Conservation (phyloP, 2,888 invertebrate genomes). For the Temnothorax unifasciatus region DNA sequence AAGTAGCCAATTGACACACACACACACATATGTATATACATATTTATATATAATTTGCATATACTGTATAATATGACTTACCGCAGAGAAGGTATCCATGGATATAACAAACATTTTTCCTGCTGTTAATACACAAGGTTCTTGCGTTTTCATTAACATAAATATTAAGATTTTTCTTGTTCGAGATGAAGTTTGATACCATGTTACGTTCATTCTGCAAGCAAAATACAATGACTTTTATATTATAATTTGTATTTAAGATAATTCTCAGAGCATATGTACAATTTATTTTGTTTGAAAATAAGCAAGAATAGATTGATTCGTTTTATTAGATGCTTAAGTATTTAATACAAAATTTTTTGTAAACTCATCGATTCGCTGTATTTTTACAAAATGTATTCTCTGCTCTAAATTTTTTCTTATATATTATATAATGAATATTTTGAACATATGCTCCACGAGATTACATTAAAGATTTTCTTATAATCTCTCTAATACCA, state of each 20-base stretch:
- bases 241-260: too few relatives aligned
- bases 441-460: background rate
- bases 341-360: background rate
- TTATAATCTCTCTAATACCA: background rate
- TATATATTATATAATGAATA: background rate
- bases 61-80: slow-evolving; percentile 8
- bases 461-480: background rate
- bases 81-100: slow-evolving; percentile 56
- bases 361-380: background rate
- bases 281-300: slow-evolving; percentile 7
- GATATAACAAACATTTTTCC: slow-evolving; percentile 62
- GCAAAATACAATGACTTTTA: background rate
- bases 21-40: too few relatives aligned
- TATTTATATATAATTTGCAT: background rate
- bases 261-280: background rate
- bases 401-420: background rate
- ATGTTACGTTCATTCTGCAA: slow-evolving; percentile 25
- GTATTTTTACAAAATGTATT: background rate
- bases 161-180: slow-evolving; percentile 47
- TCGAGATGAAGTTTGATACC: slow-evolving; percentile 45
- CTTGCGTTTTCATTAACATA: slow-evolving; percentile 55
- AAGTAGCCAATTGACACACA: too few relatives aligned
- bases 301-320: background rate
- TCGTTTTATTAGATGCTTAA: background rate
- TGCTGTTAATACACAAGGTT: slow-evolving; percentile 56